A percentile compares a stretch with the other conserved stretches of the same genome.
These are phyloP conservation scores for Caenorhabditis sp. DNA, from an alignment of 2,888 invertebrate genomes.

Conservation along the genomic window DNA sequence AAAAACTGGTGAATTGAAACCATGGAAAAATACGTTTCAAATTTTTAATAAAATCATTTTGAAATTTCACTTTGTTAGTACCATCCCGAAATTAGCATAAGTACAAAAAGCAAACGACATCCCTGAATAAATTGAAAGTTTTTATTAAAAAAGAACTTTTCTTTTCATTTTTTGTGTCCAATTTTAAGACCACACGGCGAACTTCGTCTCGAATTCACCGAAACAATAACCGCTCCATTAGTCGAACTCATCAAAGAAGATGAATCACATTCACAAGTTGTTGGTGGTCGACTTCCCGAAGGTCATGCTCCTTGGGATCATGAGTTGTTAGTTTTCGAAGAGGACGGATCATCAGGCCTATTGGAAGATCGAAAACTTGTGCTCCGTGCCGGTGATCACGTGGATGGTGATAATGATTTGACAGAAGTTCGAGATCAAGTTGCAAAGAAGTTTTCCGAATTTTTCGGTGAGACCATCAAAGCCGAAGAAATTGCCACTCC, in stretches of 20 bases:
- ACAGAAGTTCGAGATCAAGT: slow-evolving; percentile 19
- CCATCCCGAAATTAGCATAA: no score
- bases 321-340: slow-evolving; percentile 24
- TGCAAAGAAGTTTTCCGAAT: slow-evolving; percentile 15
- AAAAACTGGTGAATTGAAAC: no score
- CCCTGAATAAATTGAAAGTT: no score
- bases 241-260: slow-evolving; percentile 40
- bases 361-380: slow-evolving; percentile 33
- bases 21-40: no score
- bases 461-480: slow-evolving; percentile 12
- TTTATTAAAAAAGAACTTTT: no score
- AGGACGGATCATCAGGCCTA: slow-evolving; percentile 21
- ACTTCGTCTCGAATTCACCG: slow-evolving; percentile 37
- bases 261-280: slow-evolving; percentile 14
- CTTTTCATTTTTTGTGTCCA: no score
- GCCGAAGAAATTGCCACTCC: neutral
- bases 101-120: no score
- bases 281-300: slow-evolving; percentile 18
- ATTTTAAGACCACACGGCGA: slow-evolving; percentile 21
- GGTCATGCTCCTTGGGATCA: slow-evolving; percentile 29
- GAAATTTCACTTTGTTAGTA: no score
- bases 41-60: no score
- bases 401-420: slow-evolving; percentile 27
- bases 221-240: slow-evolving; percentile 33
- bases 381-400: slow-evolving; percentile 25